Percentiles rank a stretch among this genome's conserved stretches.
Evolutionary conservation across 2,797 vertebrate species (phyloP).

Genomic region (Eidolon dupreanum): DNA sequence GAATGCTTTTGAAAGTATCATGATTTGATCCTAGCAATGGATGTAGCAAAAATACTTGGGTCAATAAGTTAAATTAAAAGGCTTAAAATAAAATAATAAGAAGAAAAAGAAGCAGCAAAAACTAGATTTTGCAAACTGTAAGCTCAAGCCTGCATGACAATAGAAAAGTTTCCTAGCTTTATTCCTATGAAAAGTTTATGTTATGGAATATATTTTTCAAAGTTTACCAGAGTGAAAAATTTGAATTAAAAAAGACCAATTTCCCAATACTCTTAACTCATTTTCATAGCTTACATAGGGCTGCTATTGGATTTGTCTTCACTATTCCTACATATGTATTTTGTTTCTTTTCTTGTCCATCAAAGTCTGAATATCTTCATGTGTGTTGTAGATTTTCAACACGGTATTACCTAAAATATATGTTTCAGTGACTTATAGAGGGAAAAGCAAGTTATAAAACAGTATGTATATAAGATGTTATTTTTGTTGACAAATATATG

Average conservation of each 20-base stretch:
- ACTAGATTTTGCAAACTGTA: constrained; percentile 66
- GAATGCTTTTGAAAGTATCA: constrained; percentile 74
- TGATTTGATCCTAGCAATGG: constrained; percentile 73
- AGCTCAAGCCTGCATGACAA: constrained; percentile 49
- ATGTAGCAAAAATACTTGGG: constrained; percentile 66
- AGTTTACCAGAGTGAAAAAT: constrained; percentile 3
- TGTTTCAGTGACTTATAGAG: neutral
- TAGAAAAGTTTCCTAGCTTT: neutral
- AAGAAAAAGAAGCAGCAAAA: constrained; percentile 63
- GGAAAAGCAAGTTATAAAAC: constrained; percentile 21
- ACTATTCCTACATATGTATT: neutral
- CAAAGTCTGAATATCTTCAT: neutral
- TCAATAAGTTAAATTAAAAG: constrained; percentile 71
- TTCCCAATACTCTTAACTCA: neutral
- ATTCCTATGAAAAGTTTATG: constrained; percentile 31
- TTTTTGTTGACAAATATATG: neutral
- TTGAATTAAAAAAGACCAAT: neutral
- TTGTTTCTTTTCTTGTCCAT: constrained; percentile 42
- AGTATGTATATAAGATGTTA: neutral
- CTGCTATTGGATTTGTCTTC: neutral
- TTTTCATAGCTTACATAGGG: neutral
- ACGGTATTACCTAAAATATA: neutral
- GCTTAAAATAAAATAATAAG: constrained; percentile 50
- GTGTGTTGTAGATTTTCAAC: constrained; percentile 6
- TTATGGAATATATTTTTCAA: constrained; percentile 41